A percentile compares a stretch with the other conserved stretches of the same genome.
Conservation (phyloP, 2,113 vertebrate genomes). For the Anoura caudifer region DNA sequence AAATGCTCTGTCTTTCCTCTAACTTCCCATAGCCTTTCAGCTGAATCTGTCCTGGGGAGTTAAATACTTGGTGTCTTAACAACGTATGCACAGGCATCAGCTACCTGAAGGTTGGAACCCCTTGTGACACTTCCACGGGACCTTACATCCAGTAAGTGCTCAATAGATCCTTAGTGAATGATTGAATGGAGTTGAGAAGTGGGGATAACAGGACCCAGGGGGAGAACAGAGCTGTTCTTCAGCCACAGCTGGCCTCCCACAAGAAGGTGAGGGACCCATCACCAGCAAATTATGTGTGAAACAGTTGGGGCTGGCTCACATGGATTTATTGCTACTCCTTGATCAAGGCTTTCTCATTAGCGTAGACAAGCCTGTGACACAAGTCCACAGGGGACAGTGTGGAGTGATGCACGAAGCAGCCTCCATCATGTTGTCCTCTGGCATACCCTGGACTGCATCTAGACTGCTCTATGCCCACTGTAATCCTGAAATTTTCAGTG, state of each 20-base stretch:
- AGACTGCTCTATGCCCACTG: not conserved
- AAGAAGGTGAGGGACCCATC: not conserved
- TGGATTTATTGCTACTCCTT: fast-evolving
- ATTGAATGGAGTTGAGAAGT: not conserved
- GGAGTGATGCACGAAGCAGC: not conserved
- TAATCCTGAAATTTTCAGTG: not conserved
- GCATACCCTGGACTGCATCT: not conserved
- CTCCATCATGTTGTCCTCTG: not conserved
- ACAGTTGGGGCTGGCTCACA: not conserved
- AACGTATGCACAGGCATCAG: not conserved
- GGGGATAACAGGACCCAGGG: not conserved
- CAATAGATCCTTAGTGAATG: not conserved
- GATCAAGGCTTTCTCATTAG: not conserved
- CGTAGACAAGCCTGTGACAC: not conserved
- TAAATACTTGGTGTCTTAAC: not conserved
- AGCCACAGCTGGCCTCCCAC: not conserved
- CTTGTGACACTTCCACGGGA: not conserved
- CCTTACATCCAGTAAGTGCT: not conserved
- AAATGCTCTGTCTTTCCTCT: not conserved
- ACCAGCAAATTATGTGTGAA: not conserved
- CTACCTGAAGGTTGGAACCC: not conserved
- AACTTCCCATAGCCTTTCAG: not conserved
- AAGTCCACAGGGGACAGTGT: not conserved
- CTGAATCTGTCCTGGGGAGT: not conserved
- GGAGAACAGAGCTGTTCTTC: not conserved